Conservation (phyloP, 2,888 invertebrate genomes). For the Philopedon plagiatum region DNA sequence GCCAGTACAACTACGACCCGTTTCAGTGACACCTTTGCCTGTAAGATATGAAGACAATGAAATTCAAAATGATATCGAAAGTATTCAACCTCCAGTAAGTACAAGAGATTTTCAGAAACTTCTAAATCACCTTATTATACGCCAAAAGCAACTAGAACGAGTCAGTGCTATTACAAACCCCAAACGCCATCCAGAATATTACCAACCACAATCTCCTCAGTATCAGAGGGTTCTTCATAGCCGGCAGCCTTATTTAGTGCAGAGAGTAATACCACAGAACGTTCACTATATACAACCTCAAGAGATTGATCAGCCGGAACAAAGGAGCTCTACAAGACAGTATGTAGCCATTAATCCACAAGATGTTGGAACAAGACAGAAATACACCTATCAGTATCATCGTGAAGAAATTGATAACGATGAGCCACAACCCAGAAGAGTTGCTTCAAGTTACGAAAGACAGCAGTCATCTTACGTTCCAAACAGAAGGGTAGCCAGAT, state of each 20-base stretch:
- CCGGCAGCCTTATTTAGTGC: constrained; percentile 53
- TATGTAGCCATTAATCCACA: constrained; percentile 32
- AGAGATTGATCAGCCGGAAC: constrained; percentile 45
- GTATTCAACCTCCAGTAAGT: constrained; percentile 79
- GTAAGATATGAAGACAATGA: constrained; percentile 55
- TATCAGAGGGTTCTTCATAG: constrained; percentile 31
- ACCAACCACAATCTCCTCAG: constrained; percentile 43
- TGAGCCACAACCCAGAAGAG: constrained; percentile 53
- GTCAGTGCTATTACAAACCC: constrained; percentile 68
- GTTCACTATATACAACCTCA: constrained; percentile 54
- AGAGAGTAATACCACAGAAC: constrained; percentile 46
- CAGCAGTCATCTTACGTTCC: constrained; percentile 55
- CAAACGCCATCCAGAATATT: constrained; percentile 19
- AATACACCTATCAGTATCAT: constrained; percentile 42
- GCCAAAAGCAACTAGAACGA: constrained; percentile 75
- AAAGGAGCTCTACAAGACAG: constrained; percentile 31
- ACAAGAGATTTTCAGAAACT: constrained; percentile 79
- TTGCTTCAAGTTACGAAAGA: constrained; percentile 21
- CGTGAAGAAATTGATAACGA: constrained; percentile 55
- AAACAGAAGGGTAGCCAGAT: constrained; percentile 63
- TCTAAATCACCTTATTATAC: constrained; percentile 76
- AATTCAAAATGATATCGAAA: constrained; percentile 70
- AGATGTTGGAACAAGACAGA: constrained; percentile 6
- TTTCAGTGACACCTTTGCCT: constrained; percentile 43
- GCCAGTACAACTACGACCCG: constrained; percentile 54